Evolutionary conservation across 2,888 invertebrate genomes (phyloP).

Genomic region (Cryptocheilus praepositus): DNA sequence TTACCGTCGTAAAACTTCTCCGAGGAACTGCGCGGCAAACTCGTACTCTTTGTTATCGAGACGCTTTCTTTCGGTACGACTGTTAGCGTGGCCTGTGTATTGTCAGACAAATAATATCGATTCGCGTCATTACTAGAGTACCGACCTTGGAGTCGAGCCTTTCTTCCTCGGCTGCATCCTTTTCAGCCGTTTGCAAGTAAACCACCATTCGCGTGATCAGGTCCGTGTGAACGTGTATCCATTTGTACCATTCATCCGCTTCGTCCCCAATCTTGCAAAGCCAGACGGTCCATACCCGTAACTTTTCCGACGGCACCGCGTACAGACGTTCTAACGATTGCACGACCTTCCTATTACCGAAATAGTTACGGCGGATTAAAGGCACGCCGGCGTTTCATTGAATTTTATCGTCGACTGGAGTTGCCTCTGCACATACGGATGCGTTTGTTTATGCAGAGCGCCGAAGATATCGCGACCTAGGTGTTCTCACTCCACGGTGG

Average conservation of each 20-base stretch:
- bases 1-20: too few relatives aligned
- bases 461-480: neutral
- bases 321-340: constrained; percentile 52
- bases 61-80: too few relatives aligned
- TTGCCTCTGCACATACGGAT: neutral
- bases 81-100: too few relatives aligned
- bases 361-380: neutral
- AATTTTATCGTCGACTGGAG: neutral
- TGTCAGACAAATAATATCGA: too few relatives aligned
- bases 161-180: constrained; percentile 13
- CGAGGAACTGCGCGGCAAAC: too few relatives aligned
- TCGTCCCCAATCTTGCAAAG: constrained; percentile 59
- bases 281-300: constrained; percentile 65
- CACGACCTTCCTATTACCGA: constrained; percentile 29
- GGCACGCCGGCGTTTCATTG: neutral
- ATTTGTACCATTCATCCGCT: constrained; percentile 61
- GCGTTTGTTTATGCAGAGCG: neutral
- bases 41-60: too few relatives aligned
- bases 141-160: constrained; percentile 14
- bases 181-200: constrained; percentile 40
- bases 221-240: constrained; percentile 60
- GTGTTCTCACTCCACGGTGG: too few relatives aligned
- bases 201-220: constrained; percentile 51
- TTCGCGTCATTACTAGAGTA: too few relatives aligned
- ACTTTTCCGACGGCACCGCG: constrained; percentile 59